Evolutionary conservation across 1,140 invertebrate species (phyloP), one percentile per base, ranked within the genome.

Genomic region (Drosophila melanica): DNA sequence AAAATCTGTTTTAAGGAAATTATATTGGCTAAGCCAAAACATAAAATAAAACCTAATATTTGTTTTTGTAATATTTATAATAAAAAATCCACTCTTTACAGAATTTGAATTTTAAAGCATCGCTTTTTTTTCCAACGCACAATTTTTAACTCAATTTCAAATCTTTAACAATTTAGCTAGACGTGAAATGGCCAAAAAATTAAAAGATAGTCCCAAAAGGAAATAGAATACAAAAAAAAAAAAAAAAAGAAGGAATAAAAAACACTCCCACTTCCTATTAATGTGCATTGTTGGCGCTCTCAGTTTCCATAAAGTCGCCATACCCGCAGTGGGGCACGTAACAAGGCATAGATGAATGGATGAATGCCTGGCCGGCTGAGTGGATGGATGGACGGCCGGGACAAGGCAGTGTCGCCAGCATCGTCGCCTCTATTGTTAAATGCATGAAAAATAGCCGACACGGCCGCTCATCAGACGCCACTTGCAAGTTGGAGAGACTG

Each of bases 361-460:
- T 16, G 20, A 12, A 44, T 57, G 62, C 4, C 23, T 7, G 9
- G 12, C 45, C 58, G 53, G 39, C 44, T 37, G 51, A 48, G 30
- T 63, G 62, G 47, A 41, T 77, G 53, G 23, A 16, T 41, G 57
- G 23, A 27, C 35, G 45, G 27, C n/a, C 39, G 16, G 47, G 54
- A 53, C 54, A 51, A 57, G 57, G 65, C 37, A 44, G 27, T 54
- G 45, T 65, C 53, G 44, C 53, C 53, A 27, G 23, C 64, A 57
- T 45, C 64, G 44, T 75, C 23, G 60, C 39, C 65, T 59, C 82
- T 64, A 89, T 87, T 87, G 82, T 87, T 87, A 89, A 89, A 77
- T 89, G 84, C 71, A 82, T 87, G 84, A 87, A 87, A 86, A 89
- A 86, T 86, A 79, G 79, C 82, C 70, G 67, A 76, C 82, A 69